Evolutionary conservation across 2,113 vertebrate genomes (phyloP).

Genomic region (Motacilla tschutschensis): DNA sequence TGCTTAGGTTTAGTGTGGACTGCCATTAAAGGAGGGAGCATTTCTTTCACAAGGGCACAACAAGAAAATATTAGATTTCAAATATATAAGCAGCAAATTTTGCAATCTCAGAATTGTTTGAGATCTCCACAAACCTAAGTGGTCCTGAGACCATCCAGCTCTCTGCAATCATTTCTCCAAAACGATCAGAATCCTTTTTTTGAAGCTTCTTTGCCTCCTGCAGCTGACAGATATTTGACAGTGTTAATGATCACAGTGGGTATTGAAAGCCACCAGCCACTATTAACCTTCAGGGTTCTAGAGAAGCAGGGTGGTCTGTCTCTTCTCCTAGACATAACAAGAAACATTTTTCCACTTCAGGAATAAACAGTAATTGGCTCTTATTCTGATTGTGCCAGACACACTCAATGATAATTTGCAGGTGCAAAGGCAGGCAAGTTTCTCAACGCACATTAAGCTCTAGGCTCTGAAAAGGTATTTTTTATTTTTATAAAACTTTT

Average conservation of each 20-base stretch:
- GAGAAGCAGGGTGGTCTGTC: neutral
- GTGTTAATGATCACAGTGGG: neutral
- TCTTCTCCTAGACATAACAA: neutral
- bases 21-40: neutral
- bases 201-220: neutral
- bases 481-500: neutral
- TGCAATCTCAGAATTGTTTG: neutral
- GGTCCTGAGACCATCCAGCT: neutral
- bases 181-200: neutral
- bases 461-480: neutral
- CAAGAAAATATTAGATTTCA: neutral
- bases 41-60: neutral
- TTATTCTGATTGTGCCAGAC: neutral
- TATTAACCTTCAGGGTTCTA: neutral
- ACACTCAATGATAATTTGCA: neutral
- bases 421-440: neutral
- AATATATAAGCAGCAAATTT: neutral
- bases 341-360: neutral
- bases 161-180: neutral
- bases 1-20: neutral
- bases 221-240: neutral
- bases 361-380: neutral
- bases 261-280: neutral
- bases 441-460: neutral
- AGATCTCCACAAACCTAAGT: neutral